A percentile compares a stretch with the other conserved stretches of the same genome.
These are phyloP conservation scores for Cotesia congregata DNA, from an alignment of 2,888 invertebrate genomes.

Conservation along the genomic window DNA sequence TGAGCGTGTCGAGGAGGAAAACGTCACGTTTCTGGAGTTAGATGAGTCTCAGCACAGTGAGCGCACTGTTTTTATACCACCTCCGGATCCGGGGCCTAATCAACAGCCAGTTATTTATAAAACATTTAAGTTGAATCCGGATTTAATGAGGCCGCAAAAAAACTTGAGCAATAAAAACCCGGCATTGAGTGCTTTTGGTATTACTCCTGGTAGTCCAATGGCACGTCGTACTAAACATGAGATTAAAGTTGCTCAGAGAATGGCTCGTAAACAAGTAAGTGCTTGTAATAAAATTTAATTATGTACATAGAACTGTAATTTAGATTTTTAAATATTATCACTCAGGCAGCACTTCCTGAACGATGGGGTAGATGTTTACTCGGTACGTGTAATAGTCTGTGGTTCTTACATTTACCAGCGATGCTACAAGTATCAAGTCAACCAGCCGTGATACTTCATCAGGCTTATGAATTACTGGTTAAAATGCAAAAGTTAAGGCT, in stretches of 20 bases:
- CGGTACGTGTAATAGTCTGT: conserved; percentile 92
- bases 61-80: conserved; percentile 93
- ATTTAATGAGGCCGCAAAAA: conserved; percentile 72
- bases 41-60: conserved; percentile 85
- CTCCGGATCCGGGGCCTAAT: conserved; percentile 83
- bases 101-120: conserved; percentile 70
- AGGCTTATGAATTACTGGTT: conserved; percentile 88
- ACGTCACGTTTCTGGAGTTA: conserved; percentile 79
- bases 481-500: conserved; percentile 88
- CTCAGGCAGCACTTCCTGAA: conserved; percentile 79
- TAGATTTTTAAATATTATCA: background rate
- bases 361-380: conserved; percentile 94
- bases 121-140: conserved; percentile 77
- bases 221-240: conserved; percentile 95
- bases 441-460: conserved; percentile 69
- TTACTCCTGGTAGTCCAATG: conserved; percentile 88
- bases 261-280: conserved; percentile 74
- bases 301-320: background rate
- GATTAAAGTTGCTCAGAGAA: conserved; percentile 90
- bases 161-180: conserved; percentile 64
- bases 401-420: conserved; percentile 96
- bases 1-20: conserved; percentile 77
- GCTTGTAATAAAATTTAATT: conserved; percentile 6
- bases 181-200: conserved; percentile 65
- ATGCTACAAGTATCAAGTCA: conserved; percentile 76